These are phyloP conservation scores for Ovis aries DNA, from an alignment of 2,113 vertebrate species.

Conservation along the genomic window ARS-UI_Ramb_v3.0 NC_056073.1:20817501-20818000, in stretches of 20 bases:
- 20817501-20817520: background rate
- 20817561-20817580: background rate
- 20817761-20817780: background rate
- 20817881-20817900: background rate
- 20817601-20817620: background rate
- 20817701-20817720: background rate
- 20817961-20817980: background rate
- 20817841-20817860: background rate
- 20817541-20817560: background rate
- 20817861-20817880: no score
- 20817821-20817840: background rate
- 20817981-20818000: background rate
- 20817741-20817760: background rate
- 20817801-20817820: accelerated
- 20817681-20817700: background rate
- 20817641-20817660: background rate
- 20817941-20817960: background rate
- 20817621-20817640: background rate
- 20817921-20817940: background rate
- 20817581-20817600: background rate
- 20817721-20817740: background rate
- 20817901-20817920: background rate
- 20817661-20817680: background rate
- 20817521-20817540: background rate
- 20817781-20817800: background rate